phyloP scores from a whole-genome alignment of 2,797 vertebrate genomes.

The Hydrocynus forskahlii region DNA sequence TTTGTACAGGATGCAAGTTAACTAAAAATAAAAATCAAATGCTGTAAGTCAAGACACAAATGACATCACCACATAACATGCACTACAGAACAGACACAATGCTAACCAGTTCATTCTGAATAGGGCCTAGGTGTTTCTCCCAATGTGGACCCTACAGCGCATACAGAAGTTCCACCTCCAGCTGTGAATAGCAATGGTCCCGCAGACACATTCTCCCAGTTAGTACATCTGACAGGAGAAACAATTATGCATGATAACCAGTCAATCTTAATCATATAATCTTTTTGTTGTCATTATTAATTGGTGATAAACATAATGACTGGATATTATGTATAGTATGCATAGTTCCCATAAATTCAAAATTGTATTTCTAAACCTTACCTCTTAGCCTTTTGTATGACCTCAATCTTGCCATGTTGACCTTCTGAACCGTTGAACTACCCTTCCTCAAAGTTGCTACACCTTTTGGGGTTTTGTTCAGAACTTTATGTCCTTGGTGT shows the following conservation, averaged over 20 bases:
- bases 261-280: background rate
- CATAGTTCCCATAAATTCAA: background rate
- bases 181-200: constrained; percentile 19
- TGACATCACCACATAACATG: no score
- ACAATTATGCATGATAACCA: no score
- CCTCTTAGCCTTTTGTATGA: background rate
- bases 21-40: no score
- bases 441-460: constrained; percentile 15
- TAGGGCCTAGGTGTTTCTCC: constrained; percentile 7
- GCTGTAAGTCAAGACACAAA: no score
- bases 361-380: background rate
- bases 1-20: no score
- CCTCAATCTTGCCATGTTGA: constrained; percentile 18
- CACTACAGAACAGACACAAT: background rate
- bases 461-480: constrained; percentile 7
- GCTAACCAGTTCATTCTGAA: constrained; percentile 1
- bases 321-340: no score
- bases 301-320: no score
- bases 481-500: constrained; percentile 18
- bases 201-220: constrained; percentile 9
- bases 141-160: background rate
- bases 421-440: background rate
- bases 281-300: background rate
- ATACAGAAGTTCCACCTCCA: constrained; percentile 8
- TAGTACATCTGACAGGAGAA: background rate